A percentile compares a stretch with the other conserved stretches of the same genome.
Evolutionary conservation across 2,113 vertebrate species (phyloP).

Genomic region (Phylloscopus trochilus): DNA sequence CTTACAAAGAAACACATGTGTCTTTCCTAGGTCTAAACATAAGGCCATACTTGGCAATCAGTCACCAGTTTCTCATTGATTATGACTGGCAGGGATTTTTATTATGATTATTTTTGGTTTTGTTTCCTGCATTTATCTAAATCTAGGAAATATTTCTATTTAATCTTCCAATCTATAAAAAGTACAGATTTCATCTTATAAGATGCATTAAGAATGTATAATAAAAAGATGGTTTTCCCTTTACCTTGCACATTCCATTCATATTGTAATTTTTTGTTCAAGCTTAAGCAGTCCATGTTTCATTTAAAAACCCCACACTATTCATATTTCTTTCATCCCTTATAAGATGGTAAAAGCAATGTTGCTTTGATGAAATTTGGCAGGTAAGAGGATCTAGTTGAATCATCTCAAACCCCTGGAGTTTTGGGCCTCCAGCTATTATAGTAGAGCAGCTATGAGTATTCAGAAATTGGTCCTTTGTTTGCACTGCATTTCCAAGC

Average conservation of each 20-base stretch:
- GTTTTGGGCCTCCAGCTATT: slow-evolving; percentile 59
- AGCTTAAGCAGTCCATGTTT: slow-evolving; percentile 25
- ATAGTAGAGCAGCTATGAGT: slow-evolving; percentile 49
- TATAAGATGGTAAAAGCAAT: slow-evolving; percentile 53
- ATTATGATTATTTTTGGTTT: slow-evolving; percentile 38
- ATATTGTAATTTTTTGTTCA: slow-evolving; percentile 49
- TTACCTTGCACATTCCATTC: slow-evolving; percentile 58
- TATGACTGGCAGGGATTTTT: slow-evolving; percentile 44
- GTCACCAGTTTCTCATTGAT: slow-evolving; percentile 50
- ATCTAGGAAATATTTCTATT: slow-evolving; percentile 17
- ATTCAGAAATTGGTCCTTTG: slow-evolving; percentile 63
- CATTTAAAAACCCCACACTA: slow-evolving; percentile 13
- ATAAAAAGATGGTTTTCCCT: slow-evolving; percentile 27
- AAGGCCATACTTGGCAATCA: slow-evolving; percentile 35
- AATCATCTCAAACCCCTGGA: slow-evolving; percentile 62
- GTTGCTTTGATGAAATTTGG: slow-evolving; percentile 61
- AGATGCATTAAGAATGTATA: not conserved
- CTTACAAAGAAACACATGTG: slow-evolving; percentile 52
- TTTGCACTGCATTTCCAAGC: slow-evolving; percentile 62
- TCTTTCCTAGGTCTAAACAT: slow-evolving; percentile 23
- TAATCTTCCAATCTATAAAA: slow-evolving; percentile 26
- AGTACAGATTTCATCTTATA: slow-evolving; percentile 8
- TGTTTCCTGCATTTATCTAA: slow-evolving; percentile 42
- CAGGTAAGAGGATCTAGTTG: slow-evolving; percentile 56
- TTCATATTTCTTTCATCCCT: slow-evolving; percentile 46